A percentile compares a stretch with the other conserved stretches of the same genome.
Conservation (phyloP, 2,797 vertebrate species). For the Triplophysa yarkandensis region DNA sequence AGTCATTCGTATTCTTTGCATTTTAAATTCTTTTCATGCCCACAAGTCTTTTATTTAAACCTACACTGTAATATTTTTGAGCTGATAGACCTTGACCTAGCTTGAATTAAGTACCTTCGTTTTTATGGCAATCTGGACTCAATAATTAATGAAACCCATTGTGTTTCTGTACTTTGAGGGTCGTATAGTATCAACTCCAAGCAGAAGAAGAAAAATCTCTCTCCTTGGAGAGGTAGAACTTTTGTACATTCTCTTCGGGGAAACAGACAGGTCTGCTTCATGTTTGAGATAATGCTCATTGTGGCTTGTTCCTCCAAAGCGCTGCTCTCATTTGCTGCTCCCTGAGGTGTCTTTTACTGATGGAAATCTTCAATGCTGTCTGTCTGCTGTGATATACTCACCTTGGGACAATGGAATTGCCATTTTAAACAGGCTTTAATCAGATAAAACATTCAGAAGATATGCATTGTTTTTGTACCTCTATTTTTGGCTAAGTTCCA, state of each 20-base stretch:
- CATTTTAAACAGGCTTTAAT: constrained; percentile 14
- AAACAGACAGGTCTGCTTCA: constrained; percentile 10
- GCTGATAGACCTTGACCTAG: constrained; percentile 33
- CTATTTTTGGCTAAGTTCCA: neutral
- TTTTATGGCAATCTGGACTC: constrained; percentile 8
- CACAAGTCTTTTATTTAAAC: constrained; percentile 10
- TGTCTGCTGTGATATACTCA: constrained; percentile 2
- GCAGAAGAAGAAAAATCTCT: constrained; percentile 10
- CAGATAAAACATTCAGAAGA: neutral
- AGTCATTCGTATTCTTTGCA: neutral
- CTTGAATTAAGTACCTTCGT: constrained; percentile 18
- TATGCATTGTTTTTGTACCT: neutral
- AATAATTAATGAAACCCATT: constrained; percentile 45
- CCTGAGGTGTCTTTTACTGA: constrained; percentile 39
- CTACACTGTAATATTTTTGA: constrained; percentile 9
- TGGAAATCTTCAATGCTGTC: constrained; percentile 29
- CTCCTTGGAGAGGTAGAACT: neutral
- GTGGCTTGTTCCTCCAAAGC: constrained; percentile 17
- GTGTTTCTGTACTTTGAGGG: constrained; percentile 32
- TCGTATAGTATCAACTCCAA: constrained; percentile 23
- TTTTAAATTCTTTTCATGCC: neutral
- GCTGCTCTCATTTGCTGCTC: constrained; percentile 19
- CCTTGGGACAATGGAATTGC: neutral
- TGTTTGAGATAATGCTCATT: constrained; percentile 7
- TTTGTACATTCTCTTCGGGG: neutral